Evolutionary conservation across 1,140 invertebrate genomes (phyloP), one percentile per base, ranked within the genome.

Genomic region (Meloidogyne hapla): DNA sequence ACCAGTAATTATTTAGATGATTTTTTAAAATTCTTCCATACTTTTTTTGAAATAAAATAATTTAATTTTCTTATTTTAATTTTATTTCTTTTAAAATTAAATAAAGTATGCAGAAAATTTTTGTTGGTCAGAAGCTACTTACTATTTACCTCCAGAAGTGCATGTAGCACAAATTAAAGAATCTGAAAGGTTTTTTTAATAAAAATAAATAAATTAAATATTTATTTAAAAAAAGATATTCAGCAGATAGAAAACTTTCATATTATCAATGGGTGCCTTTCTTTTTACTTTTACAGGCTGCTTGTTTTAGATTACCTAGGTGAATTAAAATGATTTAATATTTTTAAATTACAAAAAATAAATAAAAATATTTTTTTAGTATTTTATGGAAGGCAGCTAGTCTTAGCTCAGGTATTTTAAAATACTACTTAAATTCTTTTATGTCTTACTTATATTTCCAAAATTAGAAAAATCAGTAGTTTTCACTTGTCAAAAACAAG

Each of bases 191-290:
- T 80, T 68, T 64, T 72, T 42, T 6, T 42, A 73, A n/a, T 45
- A n/a, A n/a, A n/a, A n/a, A n/a, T n/a, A n/a, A n/a, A n/a, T n/a
- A n/a, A n/a, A n/a, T n/a, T n/a, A n/a, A n/a, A n/a, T n/a, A n/a
- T n/a, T n/a, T n/a, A n/a, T n/a, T n/a, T n/a, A n/a, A n/a, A n/a
- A n/a, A 70, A 65, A 77, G 83, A 66, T 82, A 84, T 67, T 76
- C 83, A 21, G 72, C 76, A 61, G 84, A 82, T 8, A 72, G 83
- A 9, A 79, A 81, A 21, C 78, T 81, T 38, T 79, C 79, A 2
- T 79, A 77, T 74, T 81, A 75, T 42, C 74, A 89, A 80, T 89
- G 89, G 89, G 89, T 89, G 15, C 89, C 89, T 0, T 88, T 89
- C 63, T 83, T 89, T 38, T 77, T 89, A 9, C 73, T 88, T 4